phyloP scores from a whole-genome alignment of 1,140 invertebrate genomes.

The Holcopasites calliopsidis region DNA sequence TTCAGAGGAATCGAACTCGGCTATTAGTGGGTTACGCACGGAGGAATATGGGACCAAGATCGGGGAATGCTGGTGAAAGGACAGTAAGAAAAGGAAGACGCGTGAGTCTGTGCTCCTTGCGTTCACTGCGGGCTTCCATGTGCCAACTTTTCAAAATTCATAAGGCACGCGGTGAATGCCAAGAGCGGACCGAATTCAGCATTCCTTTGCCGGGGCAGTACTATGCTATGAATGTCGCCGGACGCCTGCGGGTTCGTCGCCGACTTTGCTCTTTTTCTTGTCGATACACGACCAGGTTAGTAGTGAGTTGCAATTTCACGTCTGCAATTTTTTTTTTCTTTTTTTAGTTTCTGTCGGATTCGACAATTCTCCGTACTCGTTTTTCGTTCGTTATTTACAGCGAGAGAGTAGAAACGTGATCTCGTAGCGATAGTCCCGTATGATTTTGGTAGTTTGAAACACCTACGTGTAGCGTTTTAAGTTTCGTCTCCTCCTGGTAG shows the following conservation, averaged over 20 bases:
- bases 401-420: too few relatives aligned
- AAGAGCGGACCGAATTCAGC: conserved; percentile 90
- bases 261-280: too few relatives aligned
- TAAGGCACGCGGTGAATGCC: conserved; percentile 98
- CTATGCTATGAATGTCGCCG: neutral
- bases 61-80: neutral
- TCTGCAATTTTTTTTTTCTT: neutral
- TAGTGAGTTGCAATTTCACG: conserved; percentile 23
- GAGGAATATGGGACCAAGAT: neutral
- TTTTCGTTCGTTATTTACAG: neutral
- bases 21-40: neutral
- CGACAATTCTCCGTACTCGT: neutral
- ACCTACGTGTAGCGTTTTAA: too few relatives aligned
- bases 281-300: conserved; percentile 52
- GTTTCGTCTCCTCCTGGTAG: too few relatives aligned
- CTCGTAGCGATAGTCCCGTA: too few relatives aligned
- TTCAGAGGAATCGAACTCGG: neutral
- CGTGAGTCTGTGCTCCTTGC: conserved; percentile 85
- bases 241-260: neutral
- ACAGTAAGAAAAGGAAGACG: conserved; percentile 22
- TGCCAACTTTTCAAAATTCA: conserved; percentile 87
- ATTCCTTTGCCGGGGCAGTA: too few relatives aligned
- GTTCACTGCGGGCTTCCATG: conserved; percentile 93
- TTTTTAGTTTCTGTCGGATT: too few relatives aligned
- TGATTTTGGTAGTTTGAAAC: too few relatives aligned